Conservation (phyloP, 2,113 vertebrate genomes). For the Machaerirhynchus nigripectus region DNA sequence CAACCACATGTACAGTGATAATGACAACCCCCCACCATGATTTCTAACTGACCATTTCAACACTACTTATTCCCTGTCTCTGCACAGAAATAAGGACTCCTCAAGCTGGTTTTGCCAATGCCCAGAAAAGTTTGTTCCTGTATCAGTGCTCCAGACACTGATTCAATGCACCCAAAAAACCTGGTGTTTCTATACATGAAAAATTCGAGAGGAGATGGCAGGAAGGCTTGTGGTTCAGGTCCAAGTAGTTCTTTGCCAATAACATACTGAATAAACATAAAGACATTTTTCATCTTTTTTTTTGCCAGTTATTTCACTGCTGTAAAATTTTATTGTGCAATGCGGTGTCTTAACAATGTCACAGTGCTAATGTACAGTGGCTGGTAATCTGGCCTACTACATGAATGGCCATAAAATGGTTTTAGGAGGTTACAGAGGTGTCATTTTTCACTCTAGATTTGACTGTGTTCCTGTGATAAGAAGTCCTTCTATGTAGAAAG, state of each 20-base stretch:
- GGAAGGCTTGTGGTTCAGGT: accelerated
- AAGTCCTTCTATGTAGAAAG: background rate
- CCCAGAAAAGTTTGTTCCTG: background rate
- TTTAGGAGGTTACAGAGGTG: background rate
- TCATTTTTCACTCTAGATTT: background rate
- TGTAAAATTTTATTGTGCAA: background rate
- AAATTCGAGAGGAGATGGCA: background rate
- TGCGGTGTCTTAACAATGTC: background rate
- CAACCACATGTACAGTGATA: background rate
- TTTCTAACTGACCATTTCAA: background rate
- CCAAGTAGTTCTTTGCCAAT: background rate
- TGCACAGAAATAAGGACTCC: background rate
- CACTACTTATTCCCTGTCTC: background rate
- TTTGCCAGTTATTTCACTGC: background rate
- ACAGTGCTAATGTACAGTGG: background rate
- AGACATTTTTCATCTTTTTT: background rate
- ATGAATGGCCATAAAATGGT: background rate
- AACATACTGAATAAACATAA: background rate
- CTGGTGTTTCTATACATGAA: background rate
- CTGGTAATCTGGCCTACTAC: background rate
- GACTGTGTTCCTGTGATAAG: background rate
- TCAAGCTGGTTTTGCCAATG: background rate
- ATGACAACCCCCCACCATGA: background rate
- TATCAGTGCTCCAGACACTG: background rate
- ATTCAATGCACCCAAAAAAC: background rate